Conservation (phyloP, 2,888 invertebrate genomes). For the Holacanthella duospinosa region DNA sequence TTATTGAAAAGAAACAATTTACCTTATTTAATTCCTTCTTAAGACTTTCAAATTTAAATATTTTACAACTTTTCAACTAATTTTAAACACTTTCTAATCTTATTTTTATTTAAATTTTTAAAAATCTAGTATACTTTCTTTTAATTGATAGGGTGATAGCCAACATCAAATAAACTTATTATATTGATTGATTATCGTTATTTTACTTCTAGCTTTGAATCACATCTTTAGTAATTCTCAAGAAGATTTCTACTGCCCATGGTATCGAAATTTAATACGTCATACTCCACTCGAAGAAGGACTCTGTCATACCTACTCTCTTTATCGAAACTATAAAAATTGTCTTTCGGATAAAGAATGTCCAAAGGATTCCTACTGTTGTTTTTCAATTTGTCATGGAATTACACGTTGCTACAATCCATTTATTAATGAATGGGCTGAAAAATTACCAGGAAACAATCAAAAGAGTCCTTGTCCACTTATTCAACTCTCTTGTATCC, state of each 20-base stretch:
- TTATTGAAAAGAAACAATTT: too few species aligned
- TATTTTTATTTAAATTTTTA: too few species aligned
- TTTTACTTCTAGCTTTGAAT: conserved; percentile 1
- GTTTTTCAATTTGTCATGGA: conserved; percentile 16
- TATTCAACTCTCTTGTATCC: not conserved
- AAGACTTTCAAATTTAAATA: too few species aligned
- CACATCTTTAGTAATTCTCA: not conserved
- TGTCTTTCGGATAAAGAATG: conserved; percentile 15
- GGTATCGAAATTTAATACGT: conserved; percentile 13
- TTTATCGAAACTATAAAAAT: conserved; percentile 5
- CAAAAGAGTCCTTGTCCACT: not conserved
- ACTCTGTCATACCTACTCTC: not conserved
- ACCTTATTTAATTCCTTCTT: too few species aligned
- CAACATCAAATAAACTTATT: not conserved
- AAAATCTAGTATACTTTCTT: too few species aligned
- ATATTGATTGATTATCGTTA: not conserved
- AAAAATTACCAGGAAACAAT: not conserved
- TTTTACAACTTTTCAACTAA: too few species aligned
- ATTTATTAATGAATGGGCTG: conserved; percentile 13
- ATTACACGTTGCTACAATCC: conserved; percentile 20
- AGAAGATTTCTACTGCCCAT: conserved; percentile 12
- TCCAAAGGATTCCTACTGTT: conserved; percentile 14
- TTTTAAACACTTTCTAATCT: too few species aligned
- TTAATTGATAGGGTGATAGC: too few species aligned
- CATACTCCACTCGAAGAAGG: conserved; percentile 6